Conservation (phyloP, 2,888 invertebrate species). For the Coelinius sp. region DNA sequence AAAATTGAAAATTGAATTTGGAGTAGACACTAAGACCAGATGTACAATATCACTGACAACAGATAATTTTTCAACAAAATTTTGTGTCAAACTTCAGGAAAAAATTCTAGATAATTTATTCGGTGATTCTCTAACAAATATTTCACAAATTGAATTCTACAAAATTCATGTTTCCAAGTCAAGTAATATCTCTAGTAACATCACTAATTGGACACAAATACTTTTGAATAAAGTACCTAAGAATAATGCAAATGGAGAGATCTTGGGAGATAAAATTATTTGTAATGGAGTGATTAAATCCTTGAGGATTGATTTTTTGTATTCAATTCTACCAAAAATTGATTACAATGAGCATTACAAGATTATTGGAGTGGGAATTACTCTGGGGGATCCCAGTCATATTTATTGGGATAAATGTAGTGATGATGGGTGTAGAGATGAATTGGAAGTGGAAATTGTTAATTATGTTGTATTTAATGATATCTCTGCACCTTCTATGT, state of each 20-base stretch:
- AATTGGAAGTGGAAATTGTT: constrained; percentile 53
- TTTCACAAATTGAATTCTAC: constrained; percentile 58
- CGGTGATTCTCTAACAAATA: constrained; percentile 55
- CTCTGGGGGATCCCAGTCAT: constrained; percentile 58
- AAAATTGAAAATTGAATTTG: constrained; percentile 60
- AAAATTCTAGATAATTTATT: constrained; percentile 57
- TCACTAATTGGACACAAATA: constrained; percentile 72
- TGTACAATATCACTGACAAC: constrained; percentile 57
- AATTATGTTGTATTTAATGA: constrained; percentile 70
- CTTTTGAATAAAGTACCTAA: constrained; percentile 65
- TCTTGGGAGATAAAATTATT: constrained; percentile 52
- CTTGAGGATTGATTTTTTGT: constrained; percentile 60
- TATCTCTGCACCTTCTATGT: constrained; percentile 71
- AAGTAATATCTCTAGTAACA: constrained; percentile 70
- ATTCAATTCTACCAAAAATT: constrained; percentile 59
- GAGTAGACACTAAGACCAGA: constrained; percentile 60
- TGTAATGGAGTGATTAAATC: constrained; percentile 65
- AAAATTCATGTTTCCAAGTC: constrained; percentile 69
- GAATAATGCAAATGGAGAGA: constrained; percentile 50
- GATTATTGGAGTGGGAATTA: constrained; percentile 59
- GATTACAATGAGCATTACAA: constrained; percentile 59
- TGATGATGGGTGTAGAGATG: constrained; percentile 54
- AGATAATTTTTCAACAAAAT: constrained; percentile 58
- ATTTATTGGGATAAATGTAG: constrained; percentile 60
- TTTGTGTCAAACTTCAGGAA: constrained; percentile 64